phyloP scores from a whole-genome alignment of 2,113 vertebrate species.

The Typhlomys cinereus region DNA sequence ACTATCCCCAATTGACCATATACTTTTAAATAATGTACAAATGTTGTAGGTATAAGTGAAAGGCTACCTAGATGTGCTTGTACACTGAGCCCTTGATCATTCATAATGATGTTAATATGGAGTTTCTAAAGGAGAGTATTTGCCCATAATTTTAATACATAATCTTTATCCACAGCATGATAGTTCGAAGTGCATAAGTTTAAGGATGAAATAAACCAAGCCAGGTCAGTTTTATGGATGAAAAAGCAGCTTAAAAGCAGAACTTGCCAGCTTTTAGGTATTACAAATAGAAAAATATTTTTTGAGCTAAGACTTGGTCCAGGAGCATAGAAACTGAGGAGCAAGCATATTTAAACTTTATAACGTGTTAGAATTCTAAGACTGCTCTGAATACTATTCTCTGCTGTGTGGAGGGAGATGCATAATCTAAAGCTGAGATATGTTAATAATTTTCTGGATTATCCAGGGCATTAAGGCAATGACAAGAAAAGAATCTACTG shows the following conservation, averaged over 20 bases:
- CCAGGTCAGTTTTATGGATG: background rate
- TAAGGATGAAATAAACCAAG: slow-evolving; percentile 18
- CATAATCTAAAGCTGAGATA: background rate
- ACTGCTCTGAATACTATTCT: background rate
- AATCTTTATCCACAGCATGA: background rate
- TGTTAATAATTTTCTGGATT: slow-evolving; percentile 14
- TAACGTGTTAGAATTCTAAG: slow-evolving; percentile 42
- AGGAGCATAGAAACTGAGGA: slow-evolving; percentile 18
- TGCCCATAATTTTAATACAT: background rate
- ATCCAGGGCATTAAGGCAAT: background rate
- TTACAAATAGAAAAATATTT: slow-evolving; percentile 46
- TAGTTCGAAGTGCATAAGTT: slow-evolving; percentile 29
- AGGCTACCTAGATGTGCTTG: background rate
- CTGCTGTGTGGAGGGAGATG: background rate
- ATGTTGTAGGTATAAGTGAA: background rate
- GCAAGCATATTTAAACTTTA: slow-evolving; percentile 4
- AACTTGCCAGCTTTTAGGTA: slow-evolving; percentile 5
- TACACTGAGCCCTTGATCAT: background rate
- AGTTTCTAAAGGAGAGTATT: slow-evolving; percentile 7
- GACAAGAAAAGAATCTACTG: background rate
- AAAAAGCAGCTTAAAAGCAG: background rate
- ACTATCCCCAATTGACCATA: background rate
- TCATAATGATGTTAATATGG: background rate
- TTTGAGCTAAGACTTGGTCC: slow-evolving; percentile 27
- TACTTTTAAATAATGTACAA: background rate